Evolutionary conservation across 2,113 vertebrate genomes (phyloP), one percentile per base, ranked within the genome.

Genomic region (Mionectes macconnelli): DNA sequence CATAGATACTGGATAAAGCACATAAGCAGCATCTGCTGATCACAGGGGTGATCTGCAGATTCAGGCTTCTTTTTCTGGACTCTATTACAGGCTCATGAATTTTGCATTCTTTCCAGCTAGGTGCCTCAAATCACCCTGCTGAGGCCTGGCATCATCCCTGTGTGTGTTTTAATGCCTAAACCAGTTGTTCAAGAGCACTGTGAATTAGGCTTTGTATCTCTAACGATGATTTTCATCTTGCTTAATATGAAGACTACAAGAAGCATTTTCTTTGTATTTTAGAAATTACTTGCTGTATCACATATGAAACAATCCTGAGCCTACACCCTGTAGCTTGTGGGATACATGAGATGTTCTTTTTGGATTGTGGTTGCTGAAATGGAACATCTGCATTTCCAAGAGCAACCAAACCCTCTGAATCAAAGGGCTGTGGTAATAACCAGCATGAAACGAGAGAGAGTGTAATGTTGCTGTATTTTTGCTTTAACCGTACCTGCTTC

Each of bases 361-460:
- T 60, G 80, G 84, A 78, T 35, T 77, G 79, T 47, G 75, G 75
- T 74, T 88, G 55, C 47, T 88, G 57, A 94, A 93, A 87, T 78
- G 66, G 73, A 94, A 72, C 49, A 89, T 90, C 60, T 84, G 59
- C 44, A 64, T 78, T 94, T 96, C 52, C 91, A 89, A 84, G 60
- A 77, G 57, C 17, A 2, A 90, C 64, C 80, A 94, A 96, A 67
- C 22, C 60, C 37, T 72, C 64, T 2, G 3, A 94, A 90, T 72
- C 91, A 89, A 94, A 92, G 84, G 37, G 66, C 52, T 89, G 73
- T 94, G 77, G 76, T 84, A 89, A 56, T 12, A 84, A 86, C 56
- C 77, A 60, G 72, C 52, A 57, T 14, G n/a, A 79, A 86, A 78
- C 0, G 0, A 70, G 70, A 75, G 73, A 91, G 6, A 64, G 9